Base-by-base conservation (phyloP, 2,113 vertebrate genomes). In the Hemiprocne comata region DNA sequence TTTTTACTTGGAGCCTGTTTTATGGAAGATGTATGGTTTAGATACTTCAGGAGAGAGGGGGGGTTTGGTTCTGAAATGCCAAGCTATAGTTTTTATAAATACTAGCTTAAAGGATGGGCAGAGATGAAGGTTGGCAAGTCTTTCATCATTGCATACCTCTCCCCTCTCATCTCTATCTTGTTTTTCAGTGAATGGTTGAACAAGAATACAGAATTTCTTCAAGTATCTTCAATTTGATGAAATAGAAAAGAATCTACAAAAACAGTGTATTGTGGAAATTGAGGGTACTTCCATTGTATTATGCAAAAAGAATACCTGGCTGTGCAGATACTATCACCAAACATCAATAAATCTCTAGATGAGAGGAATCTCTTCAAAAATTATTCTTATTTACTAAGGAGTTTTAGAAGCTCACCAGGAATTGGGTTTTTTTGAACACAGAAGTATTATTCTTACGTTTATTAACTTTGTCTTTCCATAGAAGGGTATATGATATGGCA, bases 21-120 rank as follows among this genome's bases (percentile, higher is more conserved):
- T 69, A 40, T 64, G 34, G 29, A 71, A 70, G 36, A 42, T 17
- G 8, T 0, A 7, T 42, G 26, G 70, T 83, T 89, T 55, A 51
- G 53, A 17, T 69, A 67, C 66, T 11, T 2, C 0, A 29, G 9
- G 10, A 11, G 6, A 10, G 5, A 2, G 18, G 16, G 3, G 13
- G 31, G 11, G 28, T 74, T 90, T 78, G 10, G 58, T 77, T 53
- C 57, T 66, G 67, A 86, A 92, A 74, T 42, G 28, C 40, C 48
- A 57, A 62, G 9, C 14, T 53, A 1, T 42, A 24, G 10, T 76
- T 46, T 91, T 73, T 72, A 69, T 53, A 85, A 90, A 75, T 64
- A 44, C 54, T 42, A 58, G 17, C 26, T 58, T 83, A 65, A 79
- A 72, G 58, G 38, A 53, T 76, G 54, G 20, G 29, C 34, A 72